phyloP scores from a whole-genome alignment of 2,888 invertebrate genomes.

The Scaptomyza polygonia region DNA sequence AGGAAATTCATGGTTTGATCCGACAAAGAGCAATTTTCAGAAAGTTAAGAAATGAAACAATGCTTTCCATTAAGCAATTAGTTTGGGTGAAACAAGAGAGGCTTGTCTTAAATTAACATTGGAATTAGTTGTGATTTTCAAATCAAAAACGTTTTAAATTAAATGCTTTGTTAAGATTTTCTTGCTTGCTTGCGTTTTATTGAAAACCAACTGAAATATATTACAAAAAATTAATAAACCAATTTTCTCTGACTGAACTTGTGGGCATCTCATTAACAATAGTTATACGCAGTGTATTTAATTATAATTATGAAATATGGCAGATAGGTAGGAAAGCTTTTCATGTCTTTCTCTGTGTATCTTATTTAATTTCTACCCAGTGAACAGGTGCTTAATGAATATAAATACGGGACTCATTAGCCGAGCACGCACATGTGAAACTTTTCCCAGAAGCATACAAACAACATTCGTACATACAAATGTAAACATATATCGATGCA shows the following conservation, averaged over 20 bases:
- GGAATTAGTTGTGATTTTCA: too few species aligned
- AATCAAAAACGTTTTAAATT: too few species aligned
- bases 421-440: constrained; percentile 61
- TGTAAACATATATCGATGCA: constrained; percentile 52
- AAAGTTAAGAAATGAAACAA: not conserved
- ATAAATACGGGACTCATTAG: constrained; percentile 73
- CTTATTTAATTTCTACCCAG: constrained; percentile 45
- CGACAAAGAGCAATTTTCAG: not conserved
- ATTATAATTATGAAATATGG: constrained; percentile 48
- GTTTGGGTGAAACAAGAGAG: not conserved
- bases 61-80: not conserved
- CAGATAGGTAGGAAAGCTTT: constrained; percentile 7
- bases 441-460: constrained; percentile 48
- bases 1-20: not conserved
- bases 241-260: not conserved
- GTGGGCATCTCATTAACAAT: constrained; percentile 17
- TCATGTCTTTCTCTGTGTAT: constrained; percentile 43
- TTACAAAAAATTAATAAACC: too few species aligned
- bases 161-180: too few species aligned
- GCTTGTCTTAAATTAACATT: not conserved
- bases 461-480: constrained; percentile 6
- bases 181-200: too few species aligned
- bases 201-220: too few species aligned
- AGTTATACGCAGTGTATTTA: constrained; percentile 12
- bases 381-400: constrained; percentile 63